phyloP scores from a whole-genome alignment of 1,140 invertebrate species.

The Caenorhabditis remanei region DNA sequence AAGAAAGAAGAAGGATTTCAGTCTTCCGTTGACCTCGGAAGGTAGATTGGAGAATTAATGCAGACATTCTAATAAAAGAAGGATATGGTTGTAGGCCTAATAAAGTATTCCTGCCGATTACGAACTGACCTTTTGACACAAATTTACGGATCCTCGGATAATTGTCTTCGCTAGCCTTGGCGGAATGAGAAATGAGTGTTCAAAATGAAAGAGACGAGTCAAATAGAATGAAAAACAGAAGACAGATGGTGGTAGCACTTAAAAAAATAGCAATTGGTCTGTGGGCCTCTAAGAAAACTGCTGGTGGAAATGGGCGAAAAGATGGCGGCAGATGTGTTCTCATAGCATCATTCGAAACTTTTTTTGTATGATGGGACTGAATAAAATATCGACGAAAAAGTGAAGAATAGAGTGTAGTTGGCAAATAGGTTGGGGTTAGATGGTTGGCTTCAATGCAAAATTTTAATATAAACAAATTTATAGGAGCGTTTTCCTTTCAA shows the following conservation, averaged over 20 bases:
- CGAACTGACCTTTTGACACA: conserved; percentile 23
- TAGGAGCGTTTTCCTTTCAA: too few species aligned
- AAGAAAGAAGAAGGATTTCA: neutral
- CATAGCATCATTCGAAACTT: conserved; percentile 4
- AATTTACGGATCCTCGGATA: conserved; percentile 7
- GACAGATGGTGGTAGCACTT: conserved; percentile 43
- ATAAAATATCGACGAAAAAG: neutral
- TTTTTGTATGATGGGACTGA: neutral
- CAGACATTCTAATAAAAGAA: neutral
- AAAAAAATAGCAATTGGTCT: conserved; percentile 33
- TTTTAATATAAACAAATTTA: neutral
- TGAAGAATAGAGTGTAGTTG: neutral
- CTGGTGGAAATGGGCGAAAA: conserved; percentile 7
- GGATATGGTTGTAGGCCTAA: neutral
- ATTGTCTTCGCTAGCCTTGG: conserved; percentile 15
- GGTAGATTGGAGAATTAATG: neutral
- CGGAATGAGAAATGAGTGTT: conserved; percentile 30
- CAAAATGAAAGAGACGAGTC: conserved; percentile 3
- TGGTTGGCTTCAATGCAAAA: neutral
- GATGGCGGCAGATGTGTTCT: conserved; percentile 29
- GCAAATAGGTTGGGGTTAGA: neutral
- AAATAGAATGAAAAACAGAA: neutral
- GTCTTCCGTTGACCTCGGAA: neutral
- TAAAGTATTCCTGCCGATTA: neutral
- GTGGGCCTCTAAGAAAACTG: conserved; percentile 30